Conservation (phyloP, 2,113 vertebrate genomes). For the Corydoras maculifer region DNA sequence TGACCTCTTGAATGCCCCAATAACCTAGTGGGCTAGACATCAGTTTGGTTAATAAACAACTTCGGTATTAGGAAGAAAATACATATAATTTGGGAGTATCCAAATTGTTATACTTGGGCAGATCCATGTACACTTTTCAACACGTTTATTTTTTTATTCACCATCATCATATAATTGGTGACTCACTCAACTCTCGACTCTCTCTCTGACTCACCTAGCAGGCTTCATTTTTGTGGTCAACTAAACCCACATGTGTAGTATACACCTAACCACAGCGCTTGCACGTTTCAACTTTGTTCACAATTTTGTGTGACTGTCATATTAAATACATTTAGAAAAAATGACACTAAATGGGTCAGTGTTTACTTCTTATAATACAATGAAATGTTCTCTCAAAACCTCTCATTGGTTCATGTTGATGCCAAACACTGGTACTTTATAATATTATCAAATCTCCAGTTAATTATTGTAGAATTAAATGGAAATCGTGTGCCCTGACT, state of each 20-base stretch:
- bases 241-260: constrained; percentile 37
- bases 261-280: constrained; percentile 23
- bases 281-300: not conserved
- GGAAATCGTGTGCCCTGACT: no score
- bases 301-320: no score
- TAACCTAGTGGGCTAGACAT: constrained; percentile 8
- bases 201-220: constrained; percentile 25
- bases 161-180: constrained; percentile 10
- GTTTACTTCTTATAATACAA: no score
- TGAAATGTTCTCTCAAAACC: no score
- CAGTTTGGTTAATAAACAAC: constrained; percentile 23
- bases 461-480: no score
- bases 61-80: not conserved
- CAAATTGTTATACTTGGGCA: not conserved
- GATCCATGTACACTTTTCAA: not conserved
- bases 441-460: no score
- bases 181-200: not conserved
- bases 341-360: no score
- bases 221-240: constrained; percentile 26
- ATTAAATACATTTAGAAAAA: no score
- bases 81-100: constrained; percentile 4
- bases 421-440: no score
- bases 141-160: constrained; percentile 2
- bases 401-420: no score
- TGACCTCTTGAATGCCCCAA: constrained; percentile 11